Percentiles rank a stretch among this genome's conserved stretches.
These are phyloP conservation scores for Lathronympha strigana DNA, from an alignment of 2,888 invertebrate species.

Conservation along the genomic window DNA sequence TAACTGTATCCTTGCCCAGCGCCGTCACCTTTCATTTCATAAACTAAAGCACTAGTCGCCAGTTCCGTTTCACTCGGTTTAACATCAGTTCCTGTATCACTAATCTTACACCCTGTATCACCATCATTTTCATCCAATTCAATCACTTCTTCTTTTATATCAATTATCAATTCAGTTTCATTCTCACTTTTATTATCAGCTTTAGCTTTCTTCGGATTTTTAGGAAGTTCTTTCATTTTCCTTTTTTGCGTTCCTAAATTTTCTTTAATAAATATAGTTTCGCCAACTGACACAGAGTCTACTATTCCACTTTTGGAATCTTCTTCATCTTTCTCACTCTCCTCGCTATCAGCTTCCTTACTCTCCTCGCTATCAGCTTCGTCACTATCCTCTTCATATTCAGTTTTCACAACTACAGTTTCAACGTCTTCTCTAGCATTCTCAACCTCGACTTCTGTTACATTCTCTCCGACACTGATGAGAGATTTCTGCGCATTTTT, in stretches of 20 bases:
- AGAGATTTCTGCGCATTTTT: neutral
- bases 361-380: neutral
- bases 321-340: neutral
- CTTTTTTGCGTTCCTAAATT: neutral
- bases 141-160: conserved; percentile 5
- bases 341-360: too few species aligned
- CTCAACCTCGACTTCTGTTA: too few species aligned
- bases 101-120: neutral
- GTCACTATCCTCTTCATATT: neutral
- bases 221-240: too few species aligned
- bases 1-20: neutral
- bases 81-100: neutral
- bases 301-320: neutral
- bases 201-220: conserved; percentile 5
- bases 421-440: neutral
- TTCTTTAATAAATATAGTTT: too few species aligned
- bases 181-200: neutral
- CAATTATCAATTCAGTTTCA: neutral
- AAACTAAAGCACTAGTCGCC: conserved; percentile 6
- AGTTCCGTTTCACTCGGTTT: conserved; percentile 11
- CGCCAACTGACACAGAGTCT: too few species aligned
- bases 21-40: conserved; percentile 3
- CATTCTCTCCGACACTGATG: neutral
- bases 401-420: neutral
- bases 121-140: neutral